Percentiles rank a stretch among this genome's conserved stretches.
Conservation (phyloP, 1,140 invertebrate genomes). For the Eciton burchellii region DNA sequence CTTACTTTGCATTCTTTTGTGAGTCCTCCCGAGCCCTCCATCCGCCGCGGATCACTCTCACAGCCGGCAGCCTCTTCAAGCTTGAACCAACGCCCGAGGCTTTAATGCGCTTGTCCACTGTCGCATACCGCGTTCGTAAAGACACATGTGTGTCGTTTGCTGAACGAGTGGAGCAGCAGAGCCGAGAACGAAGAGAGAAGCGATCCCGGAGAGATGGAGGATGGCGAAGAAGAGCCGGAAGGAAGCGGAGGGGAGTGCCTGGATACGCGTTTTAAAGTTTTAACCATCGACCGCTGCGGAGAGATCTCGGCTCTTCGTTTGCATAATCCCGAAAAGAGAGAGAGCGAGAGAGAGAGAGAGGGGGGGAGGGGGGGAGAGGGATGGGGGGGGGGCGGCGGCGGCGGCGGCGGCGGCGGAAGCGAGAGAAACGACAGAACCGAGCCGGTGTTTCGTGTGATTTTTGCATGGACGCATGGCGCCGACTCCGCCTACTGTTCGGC, state of each 20-base stretch:
- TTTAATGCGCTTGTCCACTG: conserved; percentile 86
- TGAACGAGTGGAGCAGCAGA: conserved; percentile 76
- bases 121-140: conserved; percentile 84
- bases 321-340: conserved; percentile 66
- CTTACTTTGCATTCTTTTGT: conserved; percentile 86
- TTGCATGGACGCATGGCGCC: conserved; percentile 26
- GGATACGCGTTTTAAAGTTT: conserved; percentile 83
- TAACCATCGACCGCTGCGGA: conserved; percentile 72
- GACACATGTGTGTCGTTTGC: conserved; percentile 83
- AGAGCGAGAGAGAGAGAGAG: conserved; percentile 39
- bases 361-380: not conserved
- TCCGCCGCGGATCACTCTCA: conserved; percentile 60
- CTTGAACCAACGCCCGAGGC: conserved; percentile 84
- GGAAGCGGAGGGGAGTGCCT: conserved; percentile 77
- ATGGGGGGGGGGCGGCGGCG: not conserved
- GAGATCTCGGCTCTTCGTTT: conserved; percentile 72
- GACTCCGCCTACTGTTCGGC: not conserved
- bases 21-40: conserved; percentile 79
- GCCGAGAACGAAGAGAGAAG: no score
- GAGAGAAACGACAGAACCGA: no score
- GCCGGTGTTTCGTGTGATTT: conserved; percentile 34
- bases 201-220: conserved; percentile 69
- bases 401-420: not conserved
- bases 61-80: conserved; percentile 77
- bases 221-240: conserved; percentile 47